Percentiles rank a stretch among this genome's conserved stretches.
Evolutionary conservation across 2,888 invertebrate species (phyloP).

Genomic region (Busseola fusca): DNA sequence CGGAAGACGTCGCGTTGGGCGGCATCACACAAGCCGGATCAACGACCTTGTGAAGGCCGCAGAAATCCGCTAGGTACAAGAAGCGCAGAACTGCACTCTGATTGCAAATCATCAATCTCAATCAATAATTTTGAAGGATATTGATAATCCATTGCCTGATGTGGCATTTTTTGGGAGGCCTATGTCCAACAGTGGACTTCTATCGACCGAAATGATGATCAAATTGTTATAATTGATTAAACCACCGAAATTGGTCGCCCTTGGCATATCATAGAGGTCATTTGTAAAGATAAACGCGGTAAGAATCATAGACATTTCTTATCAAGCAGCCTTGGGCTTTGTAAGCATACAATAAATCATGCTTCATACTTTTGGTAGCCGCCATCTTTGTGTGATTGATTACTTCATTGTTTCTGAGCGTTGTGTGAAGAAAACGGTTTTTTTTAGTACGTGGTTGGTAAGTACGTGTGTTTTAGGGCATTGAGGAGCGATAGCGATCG

Average conservation of each 20-base stretch:
- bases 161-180: too few species aligned
- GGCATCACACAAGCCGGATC: background rate
- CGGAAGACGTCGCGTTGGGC: background rate
- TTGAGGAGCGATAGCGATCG: background rate
- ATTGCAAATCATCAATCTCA: too few species aligned
- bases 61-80: background rate
- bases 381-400: conserved; percentile 54
- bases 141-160: background rate
- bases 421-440: conserved; percentile 12
- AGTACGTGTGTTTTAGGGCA: background rate
- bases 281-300: conserved; percentile 15
- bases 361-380: conserved; percentile 27
- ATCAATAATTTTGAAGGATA: background rate
- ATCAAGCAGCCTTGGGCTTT: conserved; percentile 42
- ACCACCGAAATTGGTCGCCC: conserved; percentile 11
- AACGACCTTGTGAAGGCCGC: too few species aligned
- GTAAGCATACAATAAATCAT: conserved; percentile 51
- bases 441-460: conserved; percentile 2
- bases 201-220: background rate
- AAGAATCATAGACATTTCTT: conserved; percentile 39
- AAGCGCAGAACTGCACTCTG: background rate
- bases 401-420: conserved; percentile 36
- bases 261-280: conserved; percentile 18
- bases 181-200: background rate
- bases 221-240: background rate